Evolutionary conservation across 1,140 invertebrate species (phyloP), one percentile per base, ranked within the genome.

Genomic region (Mercenaria mercenaria): DNA sequence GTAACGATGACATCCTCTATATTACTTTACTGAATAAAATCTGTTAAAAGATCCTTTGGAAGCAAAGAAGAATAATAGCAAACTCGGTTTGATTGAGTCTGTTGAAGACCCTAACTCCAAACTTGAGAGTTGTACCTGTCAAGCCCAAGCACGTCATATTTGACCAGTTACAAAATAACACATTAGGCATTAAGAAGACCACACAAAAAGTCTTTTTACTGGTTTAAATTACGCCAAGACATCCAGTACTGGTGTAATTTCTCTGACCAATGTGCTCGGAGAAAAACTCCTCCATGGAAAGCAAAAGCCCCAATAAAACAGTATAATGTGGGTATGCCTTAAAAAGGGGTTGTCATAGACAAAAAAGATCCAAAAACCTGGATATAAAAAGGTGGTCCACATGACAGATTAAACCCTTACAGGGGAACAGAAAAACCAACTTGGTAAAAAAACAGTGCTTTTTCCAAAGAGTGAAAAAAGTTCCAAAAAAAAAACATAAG

Each of bases 261-360:
- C 23, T 59, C 50, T 37, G 52, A 59, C 56, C 13, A 18, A 1
- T 64, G 79, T 61, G 37, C 50, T 23, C 6, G 0, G 13, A 59
- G 50, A 81, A 81, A 81, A 61, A 0, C 13, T 1, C 50, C 50
- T 4, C 0, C 13, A 18, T 3, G 56, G 18, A 59, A 81, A 32
- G n/a, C 56, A 0, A 59, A 72, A 13, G 67, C 29, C 0, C 0
- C 67, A 20, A 11, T 59, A 4, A 1, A 81, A 81, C 0, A 18
- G 1, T 37, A 81, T 34, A 1, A 81, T 0, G 79, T 81, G 10
- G 34, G 79, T 15, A 11, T 6, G 20, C 15, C 50, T 32, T 29
- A 59, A 81, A n/a, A 81, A 81, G 32, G 84, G 29, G 20, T 90
- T 1, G 80, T 59, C n/a, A 61, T 87, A 41, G 82, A 91, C 41